A percentile compares a stretch with the other conserved stretches of the same genome.
Conservation (phyloP, 2,113 vertebrate species). For the Cervus canadensis region DNA sequence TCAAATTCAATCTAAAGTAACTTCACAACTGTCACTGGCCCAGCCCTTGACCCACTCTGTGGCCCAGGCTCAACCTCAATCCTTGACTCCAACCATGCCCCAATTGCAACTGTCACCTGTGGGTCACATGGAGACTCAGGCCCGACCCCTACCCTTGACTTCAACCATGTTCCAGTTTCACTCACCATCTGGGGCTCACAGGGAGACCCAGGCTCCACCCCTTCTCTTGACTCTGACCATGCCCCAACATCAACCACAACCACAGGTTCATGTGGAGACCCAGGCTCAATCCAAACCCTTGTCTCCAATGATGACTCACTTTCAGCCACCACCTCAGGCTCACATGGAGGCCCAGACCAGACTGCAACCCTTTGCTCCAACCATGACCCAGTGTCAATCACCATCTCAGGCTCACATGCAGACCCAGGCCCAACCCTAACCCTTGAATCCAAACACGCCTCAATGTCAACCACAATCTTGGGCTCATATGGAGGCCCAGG, state of each 20-base stretch:
- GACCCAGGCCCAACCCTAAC: rapidly evolving
- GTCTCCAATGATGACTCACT: neutral
- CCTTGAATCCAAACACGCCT: neutral
- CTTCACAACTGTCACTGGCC: neutral
- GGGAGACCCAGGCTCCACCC: no score
- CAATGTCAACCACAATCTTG: neutral
- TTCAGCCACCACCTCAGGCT: neutral
- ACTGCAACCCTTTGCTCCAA: no score
- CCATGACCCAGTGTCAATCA: no score
- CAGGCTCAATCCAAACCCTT: neutral
- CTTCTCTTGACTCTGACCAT: neutral
- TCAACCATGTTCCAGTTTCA: no score
- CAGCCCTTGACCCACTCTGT: neutral
- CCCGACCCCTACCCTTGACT: neutral
- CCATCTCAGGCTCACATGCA: no score
- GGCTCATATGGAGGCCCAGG: neutral
- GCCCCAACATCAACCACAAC: no score
- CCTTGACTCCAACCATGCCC: neutral
- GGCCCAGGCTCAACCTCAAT: neutral
- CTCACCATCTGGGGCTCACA: no score
- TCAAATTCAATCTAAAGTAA: rapidly evolving
- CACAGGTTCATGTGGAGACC: neutral
- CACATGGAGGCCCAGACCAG: no score
- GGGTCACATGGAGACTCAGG: neutral
- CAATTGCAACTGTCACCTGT: neutral